A percentile compares a stretch with the other conserved stretches of the same genome.
Evolutionary conservation across 2,888 invertebrate species (phyloP).

Genomic region (Herminia tarsipennalis): DNA sequence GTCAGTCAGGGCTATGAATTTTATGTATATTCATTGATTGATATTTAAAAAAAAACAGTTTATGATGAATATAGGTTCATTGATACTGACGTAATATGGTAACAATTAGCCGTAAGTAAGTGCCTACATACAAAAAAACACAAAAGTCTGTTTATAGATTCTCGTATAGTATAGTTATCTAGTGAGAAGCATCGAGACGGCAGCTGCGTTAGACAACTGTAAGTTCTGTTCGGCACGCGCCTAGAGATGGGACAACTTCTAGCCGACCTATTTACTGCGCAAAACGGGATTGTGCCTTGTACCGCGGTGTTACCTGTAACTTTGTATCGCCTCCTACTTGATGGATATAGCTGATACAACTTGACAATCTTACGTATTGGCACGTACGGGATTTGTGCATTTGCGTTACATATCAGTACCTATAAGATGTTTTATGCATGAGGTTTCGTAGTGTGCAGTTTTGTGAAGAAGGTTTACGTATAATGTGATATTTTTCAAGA

Average conservation of each 20-base stretch:
- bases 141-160: slow-evolving; percentile 29
- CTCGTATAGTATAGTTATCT: slow-evolving; percentile 31
- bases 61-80: too few species aligned
- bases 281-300: slow-evolving; percentile 46
- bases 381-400: too few species aligned
- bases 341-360: slow-evolving; percentile 48
- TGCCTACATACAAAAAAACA: slow-evolving; percentile 9
- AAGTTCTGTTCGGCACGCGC: slow-evolving; percentile 50
- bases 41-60: too few species aligned
- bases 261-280: slow-evolving; percentile 60
- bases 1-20: too few species aligned
- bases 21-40: too few species aligned
- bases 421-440: too few species aligned
- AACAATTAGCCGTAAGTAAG: too few species aligned
- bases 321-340: slow-evolving; percentile 43
- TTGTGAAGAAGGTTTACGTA: too few species aligned
- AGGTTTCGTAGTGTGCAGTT: too few species aligned
- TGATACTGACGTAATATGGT: too few species aligned
- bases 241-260: slow-evolving; percentile 53
- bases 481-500: too few species aligned
- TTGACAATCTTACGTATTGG: slow-evolving; percentile 30
- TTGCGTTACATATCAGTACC: too few species aligned
- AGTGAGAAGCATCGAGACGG: slow-evolving; percentile 34
- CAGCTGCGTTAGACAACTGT: slow-evolving; percentile 45
- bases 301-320: slow-evolving; percentile 46